Conservation (phyloP, 2,113 vertebrate species). For the Zosterops borbonicus region DNA sequence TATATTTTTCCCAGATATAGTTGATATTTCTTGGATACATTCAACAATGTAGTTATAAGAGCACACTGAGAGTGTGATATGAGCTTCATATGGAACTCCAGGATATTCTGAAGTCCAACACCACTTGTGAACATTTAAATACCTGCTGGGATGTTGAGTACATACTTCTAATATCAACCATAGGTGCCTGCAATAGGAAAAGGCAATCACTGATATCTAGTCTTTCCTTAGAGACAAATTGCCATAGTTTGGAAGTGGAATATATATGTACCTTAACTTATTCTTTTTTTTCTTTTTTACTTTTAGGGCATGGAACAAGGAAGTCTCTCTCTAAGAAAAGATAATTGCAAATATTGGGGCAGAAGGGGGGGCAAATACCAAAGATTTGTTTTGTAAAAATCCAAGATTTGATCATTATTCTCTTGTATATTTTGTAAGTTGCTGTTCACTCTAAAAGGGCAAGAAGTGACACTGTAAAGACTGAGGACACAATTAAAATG, state of each 20-base stretch:
- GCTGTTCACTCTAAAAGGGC: neutral
- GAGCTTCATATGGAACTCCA: neutral
- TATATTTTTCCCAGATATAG: neutral
- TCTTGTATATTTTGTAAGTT: conserved; percentile 8
- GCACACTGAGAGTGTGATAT: neutral
- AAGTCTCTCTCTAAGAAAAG: conserved; percentile 50
- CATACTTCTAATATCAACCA: neutral
- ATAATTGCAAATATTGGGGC: conserved; percentile 40
- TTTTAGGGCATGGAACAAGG: conserved; percentile 26
- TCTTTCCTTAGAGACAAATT: neutral
- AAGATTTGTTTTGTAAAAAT: neutral
- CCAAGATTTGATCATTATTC: neutral
- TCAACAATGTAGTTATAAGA: neutral
- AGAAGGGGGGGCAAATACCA: neutral
- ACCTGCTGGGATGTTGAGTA: neutral
- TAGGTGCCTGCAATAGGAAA: neutral
- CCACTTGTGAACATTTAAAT: neutral
- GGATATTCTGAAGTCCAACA: neutral
- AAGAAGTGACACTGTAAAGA: neutral
- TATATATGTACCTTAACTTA: neutral
- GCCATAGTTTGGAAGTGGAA: neutral
- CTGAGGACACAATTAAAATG: neutral
- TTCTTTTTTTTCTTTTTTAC: too few relatives aligned
- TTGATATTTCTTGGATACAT: neutral
- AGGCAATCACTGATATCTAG: neutral